Evolutionary conservation across 1,140 invertebrate species (phyloP).

Genomic region (Scaptomyza graminum): DNA sequence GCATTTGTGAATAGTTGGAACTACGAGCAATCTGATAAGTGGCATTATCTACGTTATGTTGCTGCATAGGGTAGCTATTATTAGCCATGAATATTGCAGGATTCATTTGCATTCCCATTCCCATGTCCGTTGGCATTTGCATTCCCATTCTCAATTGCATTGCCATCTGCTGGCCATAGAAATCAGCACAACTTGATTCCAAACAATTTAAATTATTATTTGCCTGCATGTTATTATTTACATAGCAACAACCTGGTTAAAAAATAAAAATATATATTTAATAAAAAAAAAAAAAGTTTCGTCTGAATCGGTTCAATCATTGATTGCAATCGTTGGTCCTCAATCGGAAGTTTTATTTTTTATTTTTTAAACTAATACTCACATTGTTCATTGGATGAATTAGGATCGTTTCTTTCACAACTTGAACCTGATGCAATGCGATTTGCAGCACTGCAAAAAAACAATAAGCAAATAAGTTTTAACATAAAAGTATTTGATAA

Average conservation of each 20-base stretch:
- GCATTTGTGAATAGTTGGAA: conserved; percentile 1
- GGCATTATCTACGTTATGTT: too few species aligned
- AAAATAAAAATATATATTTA: too few species aligned
- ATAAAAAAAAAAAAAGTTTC: too few species aligned
- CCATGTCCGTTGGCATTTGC: neutral
- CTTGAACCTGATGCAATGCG: conserved; percentile 29
- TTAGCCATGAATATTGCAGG: too few species aligned
- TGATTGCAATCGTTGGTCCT: too few species aligned
- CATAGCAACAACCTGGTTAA: neutral
- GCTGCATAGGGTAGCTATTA: too few species aligned
- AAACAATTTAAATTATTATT: neutral
- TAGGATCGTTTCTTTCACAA: too few species aligned
- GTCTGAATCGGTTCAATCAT: too few species aligned
- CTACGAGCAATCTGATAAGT: neutral
- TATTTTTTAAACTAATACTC: too few species aligned
- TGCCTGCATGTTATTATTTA: neutral
- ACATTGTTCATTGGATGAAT: neutral
- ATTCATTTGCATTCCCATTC: neutral
- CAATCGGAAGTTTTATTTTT: too few species aligned
- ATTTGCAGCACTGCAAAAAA: neutral
- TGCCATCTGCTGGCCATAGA: conserved; percentile 11
- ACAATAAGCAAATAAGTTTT: neutral
- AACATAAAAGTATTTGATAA: neutral
- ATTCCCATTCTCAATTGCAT: conserved; percentile 1
- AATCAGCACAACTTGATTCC: neutral